Percentiles rank a stretch among this genome's conserved stretches.
Evolutionary conservation across 2,113 vertebrate species (phyloP).

Genomic region (Ramphastos sulfuratus): DNA sequence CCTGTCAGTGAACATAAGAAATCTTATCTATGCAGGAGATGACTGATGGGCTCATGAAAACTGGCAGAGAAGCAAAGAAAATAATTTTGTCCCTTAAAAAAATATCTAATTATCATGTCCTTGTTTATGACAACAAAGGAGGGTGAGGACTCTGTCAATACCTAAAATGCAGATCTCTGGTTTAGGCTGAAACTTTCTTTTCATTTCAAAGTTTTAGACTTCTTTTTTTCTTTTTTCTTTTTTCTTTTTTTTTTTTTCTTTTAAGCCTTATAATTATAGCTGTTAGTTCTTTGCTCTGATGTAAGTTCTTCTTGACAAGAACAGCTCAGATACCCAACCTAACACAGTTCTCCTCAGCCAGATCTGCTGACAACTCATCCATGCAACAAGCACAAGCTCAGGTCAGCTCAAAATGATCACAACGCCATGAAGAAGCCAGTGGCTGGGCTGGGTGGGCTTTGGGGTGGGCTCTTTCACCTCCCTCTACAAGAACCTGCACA

Average conservation of each 20-base stretch:
- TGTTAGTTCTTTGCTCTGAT: background rate
- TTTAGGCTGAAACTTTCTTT: constrained; percentile 21
- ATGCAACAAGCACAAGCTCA: background rate
- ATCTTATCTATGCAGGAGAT: constrained; percentile 68
- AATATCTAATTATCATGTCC: constrained; percentile 73
- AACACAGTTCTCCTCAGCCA: background rate
- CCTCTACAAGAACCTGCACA: fast-evolving
- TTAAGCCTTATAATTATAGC: constrained; percentile 25
- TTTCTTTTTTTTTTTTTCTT: too few relatives aligned
- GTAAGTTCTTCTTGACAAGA: background rate
- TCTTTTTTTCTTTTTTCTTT: too few relatives aligned
- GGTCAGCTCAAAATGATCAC: background rate
- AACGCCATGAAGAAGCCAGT: fast-evolving
- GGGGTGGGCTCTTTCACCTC: fast-evolving
- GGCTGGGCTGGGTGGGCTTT: fast-evolving
- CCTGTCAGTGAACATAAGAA: constrained; percentile 78
- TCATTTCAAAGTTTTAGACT: background rate
- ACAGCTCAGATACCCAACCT: background rate
- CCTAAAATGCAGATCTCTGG: background rate
- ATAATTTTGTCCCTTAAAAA: constrained; percentile 75
- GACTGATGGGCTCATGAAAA: constrained; percentile 77
- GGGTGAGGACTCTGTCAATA: constrained; percentile 11
- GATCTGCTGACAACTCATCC: background rate
- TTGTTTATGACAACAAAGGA: background rate
- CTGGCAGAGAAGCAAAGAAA: constrained; percentile 79